Evolutionary conservation across 1,140 invertebrate genomes (phyloP).

Genomic region (Trypoxylus dichotomus): DNA sequence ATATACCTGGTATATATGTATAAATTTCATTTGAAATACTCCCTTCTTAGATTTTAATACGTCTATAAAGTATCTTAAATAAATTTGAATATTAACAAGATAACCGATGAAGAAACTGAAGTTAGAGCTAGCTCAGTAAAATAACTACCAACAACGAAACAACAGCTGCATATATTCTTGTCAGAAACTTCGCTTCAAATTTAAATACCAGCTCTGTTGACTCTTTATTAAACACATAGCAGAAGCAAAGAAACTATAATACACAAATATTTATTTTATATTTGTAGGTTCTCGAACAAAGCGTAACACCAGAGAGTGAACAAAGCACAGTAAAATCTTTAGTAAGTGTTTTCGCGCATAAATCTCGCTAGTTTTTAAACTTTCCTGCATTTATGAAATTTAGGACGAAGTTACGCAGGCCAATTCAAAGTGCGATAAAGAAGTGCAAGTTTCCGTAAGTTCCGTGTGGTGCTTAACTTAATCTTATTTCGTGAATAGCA

Average conservation of each 20-base stretch:
- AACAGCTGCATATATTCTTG: too few species aligned
- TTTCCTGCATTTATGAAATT: not conserved
- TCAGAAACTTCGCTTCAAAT: too few species aligned
- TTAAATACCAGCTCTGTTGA: too few species aligned
- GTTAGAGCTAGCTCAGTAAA: not conserved
- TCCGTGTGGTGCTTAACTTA: not conserved
- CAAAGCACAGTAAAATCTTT: not conserved
- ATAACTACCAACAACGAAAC: not conserved
- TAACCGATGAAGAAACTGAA: not conserved
- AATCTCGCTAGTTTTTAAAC: not conserved
- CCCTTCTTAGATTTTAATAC: too few species aligned
- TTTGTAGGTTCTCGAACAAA: not conserved
- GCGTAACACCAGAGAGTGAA: not conserved
- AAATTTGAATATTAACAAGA: too few species aligned
- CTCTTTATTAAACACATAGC: too few species aligned
- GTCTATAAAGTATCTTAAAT: too few species aligned
- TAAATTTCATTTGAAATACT: too few species aligned
- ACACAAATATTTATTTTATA: not conserved
- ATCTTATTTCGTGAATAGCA: not conserved
- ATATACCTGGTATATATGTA: too few species aligned
- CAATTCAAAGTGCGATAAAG: slow-evolving; percentile 9
- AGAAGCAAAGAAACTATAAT: not conserved
- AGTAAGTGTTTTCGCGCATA: slow-evolving; percentile 8
- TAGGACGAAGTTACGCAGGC: not conserved
- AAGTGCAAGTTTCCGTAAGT: slow-evolving; percentile 18